Evolutionary conservation across 1,140 invertebrate genomes (phyloP), one percentile per base, ranked within the genome.

Genomic region (Drosophila rhopaloa): DNA sequence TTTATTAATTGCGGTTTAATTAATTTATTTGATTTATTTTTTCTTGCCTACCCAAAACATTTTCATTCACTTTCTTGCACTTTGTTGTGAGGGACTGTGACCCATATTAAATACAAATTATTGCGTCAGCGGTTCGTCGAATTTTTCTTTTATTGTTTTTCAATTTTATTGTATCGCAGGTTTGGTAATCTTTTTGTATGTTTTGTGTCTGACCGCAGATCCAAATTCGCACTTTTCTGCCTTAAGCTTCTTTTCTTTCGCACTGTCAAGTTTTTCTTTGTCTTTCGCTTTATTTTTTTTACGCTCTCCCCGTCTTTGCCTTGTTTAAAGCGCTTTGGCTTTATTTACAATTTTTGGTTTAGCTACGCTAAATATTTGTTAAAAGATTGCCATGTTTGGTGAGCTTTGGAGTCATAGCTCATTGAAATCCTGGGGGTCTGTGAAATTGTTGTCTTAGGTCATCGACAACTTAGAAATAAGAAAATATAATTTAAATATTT

Each of bases 1-100:
- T 59, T 76, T 76, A 37, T 76, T 56, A 76, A 76, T 66, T 57
- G 61, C 61, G 24, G 27, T 43, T 76, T 59, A 59, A 59, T 67
- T 67, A 54, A 67, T 67, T 59, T 67, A 48, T 67, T 44, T 76
- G 40, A 75, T 65, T 50, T 65, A 65, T 24, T 53, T 51, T 43
- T 56, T 38, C 29, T 43, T 40, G 13, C 35, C 24, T 32, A 11
- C 32, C 29, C 4, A 13, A 24, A 29, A 35, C 13, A 16, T 55
- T 63, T 63, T 63, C 60, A 63, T 63, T 71, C 53, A 72, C 58
- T 72, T 71, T 71, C 66, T 37, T 70, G 51, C 67, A 71, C 6
- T 67, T 67, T 50, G 37, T 7, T 10, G 32, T 29, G 14, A 14
- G 43, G 38, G 35, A 46, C 37, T 72, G 16, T 71, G 68, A 58